Evolutionary conservation across 2,888 invertebrate species (phyloP).

Genomic region (Onthophagus sagittarius): DNA sequence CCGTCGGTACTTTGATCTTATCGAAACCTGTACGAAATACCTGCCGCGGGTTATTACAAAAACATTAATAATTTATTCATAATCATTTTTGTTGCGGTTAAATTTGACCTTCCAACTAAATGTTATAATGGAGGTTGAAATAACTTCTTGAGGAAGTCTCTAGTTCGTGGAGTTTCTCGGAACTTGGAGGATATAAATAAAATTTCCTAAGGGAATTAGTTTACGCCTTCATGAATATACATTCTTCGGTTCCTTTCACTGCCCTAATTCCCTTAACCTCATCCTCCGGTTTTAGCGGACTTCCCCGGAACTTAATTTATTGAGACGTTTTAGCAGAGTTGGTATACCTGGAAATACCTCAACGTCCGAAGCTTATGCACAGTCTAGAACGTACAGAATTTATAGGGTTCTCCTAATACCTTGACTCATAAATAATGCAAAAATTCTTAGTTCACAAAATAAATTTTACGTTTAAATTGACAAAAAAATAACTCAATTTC

Average conservation of each 20-base stretch:
- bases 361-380: neutral
- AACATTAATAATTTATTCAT: neutral
- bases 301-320: slow-evolving; percentile 9
- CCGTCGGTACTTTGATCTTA: neutral
- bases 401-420: neutral
- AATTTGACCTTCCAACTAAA: neutral
- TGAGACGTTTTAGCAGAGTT: slow-evolving; percentile 5
- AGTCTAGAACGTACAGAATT: neutral
- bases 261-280: slow-evolving; percentile 5
- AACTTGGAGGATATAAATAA: neutral
- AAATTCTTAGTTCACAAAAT: neutral
- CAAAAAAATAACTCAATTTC: neutral
- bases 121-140: neutral
- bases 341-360: neutral
- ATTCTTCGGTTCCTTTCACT: slow-evolving; percentile 10
- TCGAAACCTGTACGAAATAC: neutral
- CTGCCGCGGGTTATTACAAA: neutral
- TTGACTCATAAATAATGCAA: neutral
- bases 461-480: neutral
- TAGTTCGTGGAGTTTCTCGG: neutral
- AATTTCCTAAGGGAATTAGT: slow-evolving; percentile 3
- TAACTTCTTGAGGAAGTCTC: neutral
- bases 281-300: slow-evolving; percentile 1
- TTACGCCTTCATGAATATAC: slow-evolving; percentile 7
- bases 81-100: neutral